A percentile compares a stretch with the other conserved stretches of the same genome.
Conservation (phyloP, 2,888 invertebrate species). For the Marronus borbonicus region DNA sequence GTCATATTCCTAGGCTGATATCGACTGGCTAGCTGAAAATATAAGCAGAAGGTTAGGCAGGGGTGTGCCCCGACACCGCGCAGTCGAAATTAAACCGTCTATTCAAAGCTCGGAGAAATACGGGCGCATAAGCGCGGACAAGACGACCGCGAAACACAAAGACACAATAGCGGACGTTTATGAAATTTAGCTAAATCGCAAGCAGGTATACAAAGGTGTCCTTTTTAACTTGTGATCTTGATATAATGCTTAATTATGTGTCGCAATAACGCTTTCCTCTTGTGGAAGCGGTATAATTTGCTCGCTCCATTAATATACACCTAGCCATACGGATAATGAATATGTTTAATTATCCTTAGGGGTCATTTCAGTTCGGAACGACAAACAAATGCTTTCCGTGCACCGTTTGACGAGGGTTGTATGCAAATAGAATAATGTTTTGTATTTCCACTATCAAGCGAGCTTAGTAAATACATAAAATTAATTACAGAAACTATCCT, state of each 20-base stretch:
- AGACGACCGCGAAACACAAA: conserved; percentile 2
- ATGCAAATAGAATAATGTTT: conserved; percentile 28
- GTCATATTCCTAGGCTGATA: conserved; percentile 43
- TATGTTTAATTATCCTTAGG: conserved; percentile 32
- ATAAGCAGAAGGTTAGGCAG: conserved; percentile 47
- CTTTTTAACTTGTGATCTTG: conserved; percentile 7
- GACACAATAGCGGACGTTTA: background rate
- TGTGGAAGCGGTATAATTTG: background rate
- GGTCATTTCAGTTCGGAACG: background rate
- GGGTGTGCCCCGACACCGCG: conserved; percentile 39
- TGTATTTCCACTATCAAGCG: background rate
- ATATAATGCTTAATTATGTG: background rate
- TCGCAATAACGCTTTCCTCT: background rate
- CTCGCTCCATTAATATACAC: conserved; percentile 1
- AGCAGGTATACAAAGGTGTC: background rate
- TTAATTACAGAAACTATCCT: conserved; percentile 4
- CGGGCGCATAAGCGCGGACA: background rate
- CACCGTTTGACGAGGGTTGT: conserved; percentile 26
- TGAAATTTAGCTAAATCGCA: background rate
- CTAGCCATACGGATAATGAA: conserved; percentile 7
- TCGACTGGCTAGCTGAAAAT: conserved; percentile 41
- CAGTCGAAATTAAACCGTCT: conserved; percentile 29
- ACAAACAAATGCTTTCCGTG: conserved; percentile 7
- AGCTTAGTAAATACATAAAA: conserved; percentile 11
- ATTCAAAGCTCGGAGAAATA: conserved; percentile 1